phyloP scores from a whole-genome alignment of 2,113 vertebrate genomes.

The Acrocephalus arundinaceus region DNA sequence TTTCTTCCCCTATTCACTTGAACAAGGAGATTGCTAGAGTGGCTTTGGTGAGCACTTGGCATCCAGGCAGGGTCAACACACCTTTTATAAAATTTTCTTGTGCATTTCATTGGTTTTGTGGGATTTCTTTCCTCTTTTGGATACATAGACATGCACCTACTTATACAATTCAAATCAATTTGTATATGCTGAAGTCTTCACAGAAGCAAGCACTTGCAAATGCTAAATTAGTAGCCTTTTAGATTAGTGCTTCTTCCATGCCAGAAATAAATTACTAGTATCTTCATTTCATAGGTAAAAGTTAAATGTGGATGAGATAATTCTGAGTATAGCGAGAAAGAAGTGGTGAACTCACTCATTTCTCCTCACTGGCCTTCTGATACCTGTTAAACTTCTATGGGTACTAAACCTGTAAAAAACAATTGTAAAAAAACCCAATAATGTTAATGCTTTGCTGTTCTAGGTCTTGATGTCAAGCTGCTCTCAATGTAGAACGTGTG shows the following conservation, averaged over 20 bases:
- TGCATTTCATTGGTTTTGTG: neutral
- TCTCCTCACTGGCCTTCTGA: neutral
- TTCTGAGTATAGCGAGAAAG: neutral
- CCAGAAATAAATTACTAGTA: neutral
- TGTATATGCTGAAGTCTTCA: neutral
- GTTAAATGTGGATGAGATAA: neutral
- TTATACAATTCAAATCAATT: neutral
- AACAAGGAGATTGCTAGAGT: neutral
- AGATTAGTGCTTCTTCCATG: neutral
- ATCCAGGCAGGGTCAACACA: neutral
- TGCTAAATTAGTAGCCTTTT: neutral
- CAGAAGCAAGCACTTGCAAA: neutral
- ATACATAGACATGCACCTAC: neutral
- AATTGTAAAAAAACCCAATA: neutral
- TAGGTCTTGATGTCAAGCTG: constrained; percentile 99
- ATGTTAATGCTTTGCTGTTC: neutral
- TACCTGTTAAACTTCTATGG: neutral
- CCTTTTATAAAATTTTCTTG: neutral
- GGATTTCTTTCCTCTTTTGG: neutral
- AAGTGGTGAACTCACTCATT: neutral
- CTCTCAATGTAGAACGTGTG: constrained; percentile 90
- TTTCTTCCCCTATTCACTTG: neutral
- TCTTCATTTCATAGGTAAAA: neutral
- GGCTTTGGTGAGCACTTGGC: neutral
- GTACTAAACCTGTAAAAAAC: neutral